These are phyloP conservation scores for Sebastes oblongus DNA, from an alignment of 2,797 vertebrate genomes.

Conservation along the genomic window DNA sequence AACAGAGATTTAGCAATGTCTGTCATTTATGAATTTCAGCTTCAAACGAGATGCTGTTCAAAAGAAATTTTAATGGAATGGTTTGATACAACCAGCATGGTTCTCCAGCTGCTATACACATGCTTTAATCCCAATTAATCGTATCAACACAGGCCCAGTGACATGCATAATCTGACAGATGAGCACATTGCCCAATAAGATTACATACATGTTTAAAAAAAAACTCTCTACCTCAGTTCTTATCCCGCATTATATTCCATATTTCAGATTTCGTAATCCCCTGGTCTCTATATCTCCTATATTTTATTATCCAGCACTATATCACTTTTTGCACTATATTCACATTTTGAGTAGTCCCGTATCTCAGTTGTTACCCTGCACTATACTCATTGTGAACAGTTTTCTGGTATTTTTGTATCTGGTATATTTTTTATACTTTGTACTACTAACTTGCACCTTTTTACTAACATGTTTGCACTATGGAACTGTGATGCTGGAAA, in stretches of 20 bases:
- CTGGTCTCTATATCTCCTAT: too few species aligned
- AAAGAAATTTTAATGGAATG: not conserved
- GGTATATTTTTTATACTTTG: too few species aligned
- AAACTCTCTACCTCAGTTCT: too few species aligned
- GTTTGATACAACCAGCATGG: not conserved
- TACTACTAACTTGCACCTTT: too few species aligned
- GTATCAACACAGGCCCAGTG: not conserved
- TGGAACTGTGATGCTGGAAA: too few species aligned
- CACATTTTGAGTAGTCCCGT: too few species aligned
- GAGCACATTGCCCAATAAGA: not conserved
- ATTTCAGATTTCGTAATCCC: too few species aligned
- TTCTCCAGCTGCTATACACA: not conserved
- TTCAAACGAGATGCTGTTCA: not conserved
- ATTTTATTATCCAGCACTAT: too few species aligned
- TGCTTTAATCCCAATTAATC: slow-evolving; percentile 28
- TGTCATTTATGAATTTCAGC: not conserved
- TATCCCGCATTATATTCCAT: too few species aligned
- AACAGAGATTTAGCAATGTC: not conserved
- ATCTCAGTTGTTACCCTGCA: not conserved
- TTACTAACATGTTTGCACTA: too few species aligned
- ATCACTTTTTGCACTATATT: too few species aligned
- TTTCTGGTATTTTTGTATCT: too few species aligned
- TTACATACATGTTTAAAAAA: not conserved
- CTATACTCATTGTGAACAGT: not conserved
- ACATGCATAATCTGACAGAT: slow-evolving; percentile 23